phyloP scores from a whole-genome alignment of 1,140 invertebrate genomes.

The Diorhabda carinulata region DNA sequence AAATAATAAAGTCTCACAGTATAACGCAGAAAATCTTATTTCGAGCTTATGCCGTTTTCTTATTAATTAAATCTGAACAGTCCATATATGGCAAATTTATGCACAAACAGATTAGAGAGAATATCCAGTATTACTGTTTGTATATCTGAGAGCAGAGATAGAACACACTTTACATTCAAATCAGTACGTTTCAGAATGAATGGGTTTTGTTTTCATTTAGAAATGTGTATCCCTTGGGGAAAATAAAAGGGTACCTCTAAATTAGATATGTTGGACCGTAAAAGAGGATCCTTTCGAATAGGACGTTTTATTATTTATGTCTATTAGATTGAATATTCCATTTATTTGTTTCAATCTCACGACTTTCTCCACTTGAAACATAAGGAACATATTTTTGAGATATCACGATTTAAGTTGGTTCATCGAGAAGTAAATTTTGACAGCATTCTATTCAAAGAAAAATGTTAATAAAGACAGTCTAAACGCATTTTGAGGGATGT shows the following conservation, averaged over 20 bases:
- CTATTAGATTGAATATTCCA: no score
- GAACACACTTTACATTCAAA: conserved; percentile 29
- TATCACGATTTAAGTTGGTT: no score
- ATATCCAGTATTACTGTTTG: conserved; percentile 16
- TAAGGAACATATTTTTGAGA: no score
- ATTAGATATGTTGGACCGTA: conserved; percentile 25
- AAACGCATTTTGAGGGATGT: no score
- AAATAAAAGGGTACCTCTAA: conserved; percentile 29
- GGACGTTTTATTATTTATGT: no score
- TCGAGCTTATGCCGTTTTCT: conserved; percentile 15
- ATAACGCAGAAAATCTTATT: neutral
- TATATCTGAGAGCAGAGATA: conserved; percentile 8
- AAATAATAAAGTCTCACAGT: neutral
- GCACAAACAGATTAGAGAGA: conserved; percentile 20
- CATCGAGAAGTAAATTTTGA: no score
- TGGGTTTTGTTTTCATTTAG: conserved; percentile 34
- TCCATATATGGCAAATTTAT: conserved; percentile 19
- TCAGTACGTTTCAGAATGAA: conserved; percentile 27
- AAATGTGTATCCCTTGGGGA: conserved; percentile 24
- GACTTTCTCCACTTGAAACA: no score
- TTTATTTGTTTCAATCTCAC: no score
- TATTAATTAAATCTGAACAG: conserved; percentile 18
- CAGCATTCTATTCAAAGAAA: no score
- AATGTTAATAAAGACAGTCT: no score
- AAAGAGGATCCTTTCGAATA: conserved; percentile 3